These are phyloP conservation scores for Andrena haemorrhoa DNA, from an alignment of 2,888 invertebrate genomes.

Conservation along the genomic window DNA sequence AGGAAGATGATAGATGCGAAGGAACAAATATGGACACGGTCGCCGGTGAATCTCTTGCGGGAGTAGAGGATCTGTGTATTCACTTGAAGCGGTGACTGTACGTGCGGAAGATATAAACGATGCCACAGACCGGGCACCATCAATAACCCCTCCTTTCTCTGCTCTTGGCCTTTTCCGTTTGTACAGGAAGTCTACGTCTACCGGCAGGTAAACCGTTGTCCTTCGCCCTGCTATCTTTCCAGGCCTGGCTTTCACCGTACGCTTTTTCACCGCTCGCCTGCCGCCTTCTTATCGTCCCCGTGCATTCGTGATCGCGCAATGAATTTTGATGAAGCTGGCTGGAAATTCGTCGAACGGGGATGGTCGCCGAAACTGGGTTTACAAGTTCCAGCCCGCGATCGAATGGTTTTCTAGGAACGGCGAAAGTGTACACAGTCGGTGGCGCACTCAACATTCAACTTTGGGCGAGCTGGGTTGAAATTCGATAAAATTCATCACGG, in stretches of 20 bases:
- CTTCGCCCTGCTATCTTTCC: constrained; percentile 44
- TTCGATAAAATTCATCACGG: too few species aligned
- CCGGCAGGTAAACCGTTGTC: constrained; percentile 49
- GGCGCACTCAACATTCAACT: too few species aligned
- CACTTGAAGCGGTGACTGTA: constrained; percentile 74
- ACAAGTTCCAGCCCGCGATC: not conserved
- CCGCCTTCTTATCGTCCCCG: constrained; percentile 20
- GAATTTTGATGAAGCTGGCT: constrained; percentile 43
- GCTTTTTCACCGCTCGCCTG: constrained; percentile 37
- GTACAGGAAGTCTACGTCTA: constrained; percentile 56
- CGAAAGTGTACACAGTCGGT: not conserved
- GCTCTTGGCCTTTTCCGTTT: constrained; percentile 52
- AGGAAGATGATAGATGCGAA: constrained; percentile 57
- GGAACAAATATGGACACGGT: constrained; percentile 63
- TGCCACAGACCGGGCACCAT: constrained; percentile 76
- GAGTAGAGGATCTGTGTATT: constrained; percentile 74
- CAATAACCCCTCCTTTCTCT: constrained; percentile 77
- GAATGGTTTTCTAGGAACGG: not conserved
- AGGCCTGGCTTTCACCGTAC: constrained; percentile 31
- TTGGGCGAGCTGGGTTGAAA: too few species aligned
- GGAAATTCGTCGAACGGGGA: constrained; percentile 37
- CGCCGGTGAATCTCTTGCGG: constrained; percentile 50
- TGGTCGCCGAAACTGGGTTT: constrained; percentile 1
- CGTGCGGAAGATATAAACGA: constrained; percentile 81
- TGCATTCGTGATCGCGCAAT: constrained; percentile 28